Percentiles rank a stretch among this genome's conserved stretches.
Conservation (phyloP, 2,888 invertebrate genomes). For the Apamea epomidion region DNA sequence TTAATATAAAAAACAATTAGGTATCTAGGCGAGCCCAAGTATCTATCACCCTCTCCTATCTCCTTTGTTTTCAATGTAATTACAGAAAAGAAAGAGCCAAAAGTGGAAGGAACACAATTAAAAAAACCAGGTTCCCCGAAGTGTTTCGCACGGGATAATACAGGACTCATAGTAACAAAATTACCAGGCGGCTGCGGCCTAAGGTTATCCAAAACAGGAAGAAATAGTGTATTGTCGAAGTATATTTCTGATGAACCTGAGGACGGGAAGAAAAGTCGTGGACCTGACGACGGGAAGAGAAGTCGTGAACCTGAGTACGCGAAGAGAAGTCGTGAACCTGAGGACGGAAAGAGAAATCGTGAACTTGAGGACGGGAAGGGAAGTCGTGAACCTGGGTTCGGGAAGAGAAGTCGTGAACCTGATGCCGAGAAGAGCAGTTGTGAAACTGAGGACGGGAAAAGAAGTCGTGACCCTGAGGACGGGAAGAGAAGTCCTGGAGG, state of each 20-base stretch:
- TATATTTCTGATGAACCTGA: neutral
- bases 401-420: too few relatives aligned
- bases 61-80: neutral
- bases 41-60: too few relatives aligned
- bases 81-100: constrained; percentile 6
- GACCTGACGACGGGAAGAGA: neutral
- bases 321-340: neutral
- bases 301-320: too few relatives aligned
- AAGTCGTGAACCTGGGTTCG: too few relatives aligned
- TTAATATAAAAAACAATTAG: neutral
- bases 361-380: neutral
- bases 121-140: neutral
- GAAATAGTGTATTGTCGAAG: neutral
- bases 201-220: constrained; percentile 7
- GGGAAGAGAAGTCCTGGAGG: neutral
- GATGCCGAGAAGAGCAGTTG: neutral
- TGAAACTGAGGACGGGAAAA: too few relatives aligned
- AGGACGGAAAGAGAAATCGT: too few relatives aligned
- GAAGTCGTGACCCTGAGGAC: too few relatives aligned
- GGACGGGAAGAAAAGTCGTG: neutral
- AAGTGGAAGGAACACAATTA: neutral
- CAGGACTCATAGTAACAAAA: neutral
- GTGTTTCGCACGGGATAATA: too few relatives aligned
- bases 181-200: constrained; percentile 9
- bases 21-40: neutral